Conservation (phyloP, 1,140 invertebrate species). For the Hycleus cichorii region DNA sequence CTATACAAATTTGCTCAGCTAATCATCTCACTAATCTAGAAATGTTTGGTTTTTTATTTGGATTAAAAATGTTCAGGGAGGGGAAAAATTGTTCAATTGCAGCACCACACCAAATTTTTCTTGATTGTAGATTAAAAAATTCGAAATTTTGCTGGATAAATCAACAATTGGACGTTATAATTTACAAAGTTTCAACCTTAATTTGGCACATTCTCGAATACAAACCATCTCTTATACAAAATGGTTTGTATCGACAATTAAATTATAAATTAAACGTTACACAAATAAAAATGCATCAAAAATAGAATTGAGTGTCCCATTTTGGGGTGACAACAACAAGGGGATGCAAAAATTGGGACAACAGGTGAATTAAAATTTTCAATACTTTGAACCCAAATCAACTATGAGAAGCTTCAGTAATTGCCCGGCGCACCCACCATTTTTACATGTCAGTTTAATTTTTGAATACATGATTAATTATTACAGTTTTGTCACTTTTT, state of each 20-base stretch:
- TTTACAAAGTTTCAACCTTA: not conserved
- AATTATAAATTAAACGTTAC: too few species aligned
- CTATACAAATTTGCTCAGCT: constrained; percentile 22
- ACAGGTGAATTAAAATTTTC: not conserved
- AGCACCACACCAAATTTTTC: constrained; percentile 35
- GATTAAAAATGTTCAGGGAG: not conserved
- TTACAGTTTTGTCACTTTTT: too few species aligned
- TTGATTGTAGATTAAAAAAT: too few species aligned
- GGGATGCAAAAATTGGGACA: too few species aligned
- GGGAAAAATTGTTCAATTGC: constrained; percentile 7
- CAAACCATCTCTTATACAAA: constrained; percentile 22
- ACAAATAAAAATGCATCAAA: too few species aligned
- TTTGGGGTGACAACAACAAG: too few species aligned
- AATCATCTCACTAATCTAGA: constrained; percentile 15
- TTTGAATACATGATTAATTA: too few species aligned
- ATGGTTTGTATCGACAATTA: too few species aligned
- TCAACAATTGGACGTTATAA: constrained; percentile 26
- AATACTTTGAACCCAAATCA: not conserved
- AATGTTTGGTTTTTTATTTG: constrained; percentile 8
- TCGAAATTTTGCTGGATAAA: too few species aligned
- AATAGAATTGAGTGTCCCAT: too few species aligned
- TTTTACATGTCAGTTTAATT: not conserved
- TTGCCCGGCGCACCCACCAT: constrained; percentile 5
- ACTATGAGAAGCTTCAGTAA: not conserved
- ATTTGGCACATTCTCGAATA: too few species aligned